Evolutionary conservation across 2,797 vertebrate genomes (phyloP), one percentile per base, ranked within the genome.

Genomic region (Varecia variegata): DNA sequence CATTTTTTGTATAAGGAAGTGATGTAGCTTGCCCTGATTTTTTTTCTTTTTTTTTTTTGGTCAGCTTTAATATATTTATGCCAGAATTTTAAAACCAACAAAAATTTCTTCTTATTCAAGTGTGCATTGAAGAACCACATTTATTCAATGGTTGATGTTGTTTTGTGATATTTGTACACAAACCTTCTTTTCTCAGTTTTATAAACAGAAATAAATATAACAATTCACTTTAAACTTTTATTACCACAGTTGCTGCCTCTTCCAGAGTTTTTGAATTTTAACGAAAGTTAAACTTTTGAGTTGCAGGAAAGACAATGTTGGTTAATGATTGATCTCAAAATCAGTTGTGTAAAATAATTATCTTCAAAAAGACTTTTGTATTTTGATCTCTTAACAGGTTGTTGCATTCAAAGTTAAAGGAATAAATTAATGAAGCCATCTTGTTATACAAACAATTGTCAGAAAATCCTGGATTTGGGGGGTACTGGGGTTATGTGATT

Each of bases 111-210:
- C 98, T 98, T 98, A 98, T 98, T 98, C 98, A 98, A 98, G 97
- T 98, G 98, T 98, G 98, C 98, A 99, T 98, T 98, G 98, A 98
- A 94, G 94, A 98, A 98, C 97, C 98, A 98, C 98, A 99, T 98
- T 98, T 98, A 99, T 99, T 97, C 98, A 99, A 98, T 98, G 98
- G 98, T 99, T 98, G 99, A 99, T 99, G 99, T 99, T 99, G 99
- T 99, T 99, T 98, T 99, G 99, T 99, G 99, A 98, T 99, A 99
- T 99, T 99, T 99, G 99, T 99, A 99, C 99, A 99, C 99, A 98
- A 98, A 98, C 98, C 97, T 99, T 98, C 97, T 98, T 98, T 99
- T 99, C 98, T 98, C 98, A 97, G 98, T 98, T 99, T 99, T 99
- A 98, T 99, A 98, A 98, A 98, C 97, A 98, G 97, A 91, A 93